Conservation (phyloP, 2,888 invertebrate genomes). For the Calameuta pallipes region DNA sequence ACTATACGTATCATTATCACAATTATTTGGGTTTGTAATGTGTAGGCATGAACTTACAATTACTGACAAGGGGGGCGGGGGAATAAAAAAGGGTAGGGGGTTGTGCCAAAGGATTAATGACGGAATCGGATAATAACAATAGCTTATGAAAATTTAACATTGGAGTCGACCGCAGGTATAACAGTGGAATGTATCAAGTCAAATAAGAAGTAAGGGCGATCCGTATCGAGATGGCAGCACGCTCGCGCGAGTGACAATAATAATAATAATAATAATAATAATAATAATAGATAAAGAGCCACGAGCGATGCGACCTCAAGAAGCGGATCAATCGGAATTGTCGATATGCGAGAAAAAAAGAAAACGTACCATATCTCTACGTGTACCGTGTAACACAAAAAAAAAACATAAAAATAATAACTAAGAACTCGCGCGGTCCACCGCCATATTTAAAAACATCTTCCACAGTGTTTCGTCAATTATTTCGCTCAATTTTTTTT, state of each 20-base stretch:
- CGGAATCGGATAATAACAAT: no score
- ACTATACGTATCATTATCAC: no score
- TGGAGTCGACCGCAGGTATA: no score
- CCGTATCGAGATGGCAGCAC: background rate
- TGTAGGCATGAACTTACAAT: no score
- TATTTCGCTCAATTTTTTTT: conserved; percentile 1
- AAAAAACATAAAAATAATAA: conserved; percentile 28
- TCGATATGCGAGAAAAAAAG: conserved; percentile 23
- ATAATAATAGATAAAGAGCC: conserved; percentile 23
- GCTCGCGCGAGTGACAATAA: conserved; percentile 8
- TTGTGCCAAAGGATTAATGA: no score
- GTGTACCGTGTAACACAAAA: conserved; percentile 24
- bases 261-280: conserved; percentile 22
- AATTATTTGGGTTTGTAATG: no score
- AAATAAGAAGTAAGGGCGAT: no score
- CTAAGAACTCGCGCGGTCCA: conserved; percentile 20
- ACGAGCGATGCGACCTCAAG: conserved; percentile 15
- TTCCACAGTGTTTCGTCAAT: conserved; percentile 3
- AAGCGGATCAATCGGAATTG: conserved; percentile 27
- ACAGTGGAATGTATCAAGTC: no score
- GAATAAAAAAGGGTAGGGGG: no score
- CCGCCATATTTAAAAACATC: conserved; percentile 20
- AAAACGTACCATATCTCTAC: conserved; percentile 12
- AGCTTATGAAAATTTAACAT: no score
- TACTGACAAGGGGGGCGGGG: no score